Evolutionary conservation across 2,888 invertebrate species (phyloP).

Genomic region (Agriopis marginaria): DNA sequence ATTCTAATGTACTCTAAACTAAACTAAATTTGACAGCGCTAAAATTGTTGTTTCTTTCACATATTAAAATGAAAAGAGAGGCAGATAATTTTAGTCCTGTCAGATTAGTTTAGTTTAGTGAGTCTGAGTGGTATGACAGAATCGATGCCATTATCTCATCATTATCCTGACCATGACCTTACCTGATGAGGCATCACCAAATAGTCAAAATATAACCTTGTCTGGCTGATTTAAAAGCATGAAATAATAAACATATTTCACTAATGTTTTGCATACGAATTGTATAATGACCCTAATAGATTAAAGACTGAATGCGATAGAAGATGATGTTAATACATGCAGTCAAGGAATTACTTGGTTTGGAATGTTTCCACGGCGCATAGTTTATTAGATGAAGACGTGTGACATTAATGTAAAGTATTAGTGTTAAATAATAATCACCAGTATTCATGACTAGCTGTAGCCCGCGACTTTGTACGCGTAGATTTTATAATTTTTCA

Average conservation of each 20-base stretch:
- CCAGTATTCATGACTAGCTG: background rate
- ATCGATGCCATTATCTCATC: too few species aligned
- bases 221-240: background rate
- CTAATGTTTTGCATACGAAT: conserved; percentile 17
- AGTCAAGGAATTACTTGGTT: conserved; percentile 20
- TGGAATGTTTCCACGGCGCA: background rate
- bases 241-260: conserved; percentile 21
- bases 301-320: conserved; percentile 8
- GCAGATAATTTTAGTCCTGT: too few species aligned
- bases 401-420: background rate
- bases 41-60: too few species aligned
- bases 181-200: conserved; percentile 1
- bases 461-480: too few species aligned
- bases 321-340: conserved; percentile 7
- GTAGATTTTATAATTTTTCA: background rate
- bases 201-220: conserved; percentile 2
- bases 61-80: too few species aligned
- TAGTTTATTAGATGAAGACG: background rate
- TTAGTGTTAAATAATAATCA: background rate
- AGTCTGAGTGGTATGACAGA: too few species aligned
- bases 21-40: too few species aligned
- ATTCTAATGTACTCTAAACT: too few species aligned
- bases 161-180: conserved; percentile 10
- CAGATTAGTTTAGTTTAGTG: too few species aligned
- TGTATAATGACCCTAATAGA: conserved; percentile 8